Evolutionary conservation across 2,113 vertebrate species (phyloP), one percentile per base, ranked within the genome.

Genomic region (Saccopteryx leptura): DNA sequence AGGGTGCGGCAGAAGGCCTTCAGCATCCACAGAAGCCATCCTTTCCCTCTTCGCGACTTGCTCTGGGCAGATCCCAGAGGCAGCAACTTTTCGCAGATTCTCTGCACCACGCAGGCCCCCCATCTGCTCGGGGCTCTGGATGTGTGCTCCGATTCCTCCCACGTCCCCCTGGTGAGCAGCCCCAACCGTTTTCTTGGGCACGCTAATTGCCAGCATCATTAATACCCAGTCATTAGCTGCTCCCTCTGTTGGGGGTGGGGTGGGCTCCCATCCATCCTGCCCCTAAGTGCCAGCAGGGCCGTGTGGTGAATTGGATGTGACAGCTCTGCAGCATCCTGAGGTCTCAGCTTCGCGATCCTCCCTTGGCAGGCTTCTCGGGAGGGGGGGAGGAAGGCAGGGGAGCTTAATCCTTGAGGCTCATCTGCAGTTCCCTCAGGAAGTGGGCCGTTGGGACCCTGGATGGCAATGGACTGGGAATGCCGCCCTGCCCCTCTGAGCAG

Each of bases 141-240:
- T 56, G 96, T 97, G 92, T 92, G 90, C 96, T 97, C 87, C 61
- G 94, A 95, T 93, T 69, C 89, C 90, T 96, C 90, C 94, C 87
- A 71, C 96, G 79, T 96, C 83, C 94, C 81, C 96, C 98, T 96
- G 92, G 91, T 97, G 93, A 90, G 95, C 0, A 1, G 94, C 96
- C 97, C 96, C 92, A 78, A 87, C 97, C 96, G 92, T 96, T 96
- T 98, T 98, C 98, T 93, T 60, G 81, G 95, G 97, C 97, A 98
- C 95, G 71, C 97, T 98, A 98, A 98, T 98, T 98, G 98, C 98
- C 97, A 94, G 94, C 96, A 93, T 98, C 97, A 92, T 98, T 98
- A 97, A 97, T 97, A 97, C 97, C 94, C 88, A 96, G 97, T 97
- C 95, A 97, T 98, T 98, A 98, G 98, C 97, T 84, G 97, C 96